These are phyloP conservation scores for Penelope pileata DNA, from an alignment of 2,113 vertebrate genomes.

Conservation along the genomic window DNA sequence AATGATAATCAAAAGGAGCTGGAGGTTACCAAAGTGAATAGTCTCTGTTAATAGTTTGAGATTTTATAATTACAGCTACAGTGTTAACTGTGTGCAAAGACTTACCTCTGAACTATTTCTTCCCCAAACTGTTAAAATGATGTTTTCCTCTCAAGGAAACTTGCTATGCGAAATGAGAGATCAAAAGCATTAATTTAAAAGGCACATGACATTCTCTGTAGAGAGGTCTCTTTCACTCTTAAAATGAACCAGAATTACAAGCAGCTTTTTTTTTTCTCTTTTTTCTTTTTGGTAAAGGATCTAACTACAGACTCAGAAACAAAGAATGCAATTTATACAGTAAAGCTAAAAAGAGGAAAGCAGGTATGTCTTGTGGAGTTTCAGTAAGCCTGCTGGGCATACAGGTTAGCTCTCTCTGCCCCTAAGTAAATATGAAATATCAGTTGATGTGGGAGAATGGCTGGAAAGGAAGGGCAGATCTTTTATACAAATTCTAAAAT, in stretches of 20 bases:
- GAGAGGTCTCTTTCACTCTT: not conserved
- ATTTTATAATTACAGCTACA: not conserved
- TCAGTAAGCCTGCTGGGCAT: not conserved
- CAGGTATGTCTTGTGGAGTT: not conserved
- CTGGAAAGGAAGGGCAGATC: not conserved
- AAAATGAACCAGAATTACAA: not conserved
- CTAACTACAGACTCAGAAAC: not conserved
- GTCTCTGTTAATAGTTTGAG: not conserved
- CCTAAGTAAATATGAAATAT: not conserved
- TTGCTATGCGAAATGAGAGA: not conserved
- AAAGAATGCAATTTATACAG: not conserved
- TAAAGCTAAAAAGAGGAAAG: not conserved
- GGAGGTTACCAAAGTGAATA: not conserved
- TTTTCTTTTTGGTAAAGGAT: not conserved
- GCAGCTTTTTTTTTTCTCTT: not conserved
- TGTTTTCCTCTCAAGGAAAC: not conserved
- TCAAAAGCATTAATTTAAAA: not conserved
- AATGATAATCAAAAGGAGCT: not conserved
- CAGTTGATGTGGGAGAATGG: not conserved
- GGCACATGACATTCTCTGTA: not conserved
- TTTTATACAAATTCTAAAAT: not conserved
- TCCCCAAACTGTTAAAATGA: not conserved
- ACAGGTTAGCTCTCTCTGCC: not conserved
- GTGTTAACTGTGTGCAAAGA: not conserved
- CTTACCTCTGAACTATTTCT: not conserved